Base-by-base conservation (phyloP, 2,888 invertebrate genomes). In the Catocala fraxini region DNA sequence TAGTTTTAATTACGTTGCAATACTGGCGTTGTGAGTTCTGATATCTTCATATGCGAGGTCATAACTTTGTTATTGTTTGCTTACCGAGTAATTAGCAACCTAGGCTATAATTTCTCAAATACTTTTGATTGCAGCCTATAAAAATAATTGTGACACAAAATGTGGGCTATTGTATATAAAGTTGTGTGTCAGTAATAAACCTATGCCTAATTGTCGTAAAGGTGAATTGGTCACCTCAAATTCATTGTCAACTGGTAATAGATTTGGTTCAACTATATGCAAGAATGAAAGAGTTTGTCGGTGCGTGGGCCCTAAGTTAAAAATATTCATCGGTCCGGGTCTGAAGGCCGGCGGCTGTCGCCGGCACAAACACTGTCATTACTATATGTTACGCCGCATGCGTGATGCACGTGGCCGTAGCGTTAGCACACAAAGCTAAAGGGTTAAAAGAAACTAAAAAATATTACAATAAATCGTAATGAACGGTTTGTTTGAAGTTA, bases 341-440 rank as follows among this genome's bases (percentile, higher is more conserved):
- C 45, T 71, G 89, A 88, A 88, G 89, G 89, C 81, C 87, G 76
- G 62, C 71, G 75, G 68, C 73, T 70, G 79, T 73, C 76, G 80
- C 67, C 77, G 63, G 65, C 69, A 76, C 81, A 80, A 78, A 84
- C 82, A 72, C 84, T 80, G 82, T 79, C 86, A 79, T 83, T 86
- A 83, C 84, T 82, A 75, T 79, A 73, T 77, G 84, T 81, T 83
- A 83, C 85, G 82, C 84, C 80, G 84, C 90, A 89, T 89, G 92
- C 89, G 87, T 84, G 85, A 69, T 86, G 86, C 87, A 87, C 88
- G 89, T 89, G 90, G 72, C 56, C 54, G 86, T 86, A 91, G 70
- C 12, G 89, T 73, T 70, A 73, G 79, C 84, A 87, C 49, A 64
- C 65, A 56, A 70, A 60, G 9, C 35, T 39, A 9, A 39, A 39